Evolutionary conservation across 2,113 vertebrate genomes (phyloP), one percentile per base, ranked within the genome.

Genomic region (Nanorana parkeri): DNA sequence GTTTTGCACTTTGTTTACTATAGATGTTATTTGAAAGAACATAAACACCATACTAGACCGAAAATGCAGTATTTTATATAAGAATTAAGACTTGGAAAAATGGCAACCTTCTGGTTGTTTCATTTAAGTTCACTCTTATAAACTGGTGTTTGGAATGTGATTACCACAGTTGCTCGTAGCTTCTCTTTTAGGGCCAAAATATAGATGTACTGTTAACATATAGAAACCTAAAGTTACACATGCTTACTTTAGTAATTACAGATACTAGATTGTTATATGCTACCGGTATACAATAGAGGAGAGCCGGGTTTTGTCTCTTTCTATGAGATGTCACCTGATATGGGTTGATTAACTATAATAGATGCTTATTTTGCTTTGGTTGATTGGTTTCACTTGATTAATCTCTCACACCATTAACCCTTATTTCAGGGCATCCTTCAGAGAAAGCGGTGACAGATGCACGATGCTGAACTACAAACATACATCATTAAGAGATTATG

Each of bases 401-500:
- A 84, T 85, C 71, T 82, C 52, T 60, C 5, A 5, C 55, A 72
- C 19, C 64, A 24, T 80, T 85, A 75, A 86, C 82, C 84, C 71
- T 83, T 80, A 52, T 20, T 28, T 84, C 80, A 78, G 75, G 72
- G 69, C 7, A 75, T 20, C 0, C 81, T 66, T 86, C 51, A 76
- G 0, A 1, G 85, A 82, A 86, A 86, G 21, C 24, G 61, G 4
- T 84, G 80, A 75, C 80, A 81, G 68, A 83, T 84, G 85, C 65
- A 85, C 28, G 8, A 63, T 0, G 0, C 74, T 77, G 78, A 85
- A 84, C 85, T 84, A 84, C 65, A 86, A 88, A 88, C 80, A 83
- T 66, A 58, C 63, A 82, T 82, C 71, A 75, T 82, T 82, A 82
- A 60, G 80, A 82, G 61, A 82, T 82, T 75, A 75, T 75, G 63